Percentiles rank a stretch among this genome's conserved stretches.
phyloP scores from a whole-genome alignment of 2,113 vertebrate genomes.

The Theristicus caerulescens region DNA sequence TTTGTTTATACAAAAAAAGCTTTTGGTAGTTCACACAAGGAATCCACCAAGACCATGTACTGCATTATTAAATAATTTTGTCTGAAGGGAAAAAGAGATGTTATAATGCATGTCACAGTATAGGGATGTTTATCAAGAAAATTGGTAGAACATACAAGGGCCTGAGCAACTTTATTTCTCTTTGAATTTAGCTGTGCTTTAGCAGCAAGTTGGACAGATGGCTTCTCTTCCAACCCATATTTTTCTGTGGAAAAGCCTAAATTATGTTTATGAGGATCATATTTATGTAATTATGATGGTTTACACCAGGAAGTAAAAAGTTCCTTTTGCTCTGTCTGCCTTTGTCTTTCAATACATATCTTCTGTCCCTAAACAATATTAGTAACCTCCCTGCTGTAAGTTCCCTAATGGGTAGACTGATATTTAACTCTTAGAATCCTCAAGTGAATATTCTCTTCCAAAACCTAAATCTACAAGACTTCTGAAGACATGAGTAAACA shows the following conservation, averaged over 20 bases:
- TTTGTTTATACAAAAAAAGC: not conserved
- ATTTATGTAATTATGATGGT: not conserved
- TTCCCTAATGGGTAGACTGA: not conserved
- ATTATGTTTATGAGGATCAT: not conserved
- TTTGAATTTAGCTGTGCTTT: not conserved
- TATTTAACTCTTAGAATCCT: not conserved
- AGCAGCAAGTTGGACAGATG: not conserved
- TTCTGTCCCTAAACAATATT: not conserved
- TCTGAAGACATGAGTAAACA: not conserved
- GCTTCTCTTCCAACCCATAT: not conserved
- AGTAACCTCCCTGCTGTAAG: not conserved
- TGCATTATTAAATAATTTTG: not conserved
- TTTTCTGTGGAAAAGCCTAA: not conserved
- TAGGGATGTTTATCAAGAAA: not conserved
- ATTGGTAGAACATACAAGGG: not conserved
- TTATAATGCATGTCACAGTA: not conserved
- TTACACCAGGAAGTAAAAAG: not conserved
- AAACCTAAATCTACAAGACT: not conserved
- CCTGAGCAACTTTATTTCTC: not conserved
- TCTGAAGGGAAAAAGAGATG: not conserved
- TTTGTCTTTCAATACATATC: not conserved
- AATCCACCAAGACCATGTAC: not conserved
- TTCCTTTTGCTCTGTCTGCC: not conserved
- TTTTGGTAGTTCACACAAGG: not conserved
- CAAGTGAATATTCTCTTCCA: not conserved